Evolutionary conservation across 2,113 vertebrate species (phyloP).

Genomic region (Alouatta palliata): DNA sequence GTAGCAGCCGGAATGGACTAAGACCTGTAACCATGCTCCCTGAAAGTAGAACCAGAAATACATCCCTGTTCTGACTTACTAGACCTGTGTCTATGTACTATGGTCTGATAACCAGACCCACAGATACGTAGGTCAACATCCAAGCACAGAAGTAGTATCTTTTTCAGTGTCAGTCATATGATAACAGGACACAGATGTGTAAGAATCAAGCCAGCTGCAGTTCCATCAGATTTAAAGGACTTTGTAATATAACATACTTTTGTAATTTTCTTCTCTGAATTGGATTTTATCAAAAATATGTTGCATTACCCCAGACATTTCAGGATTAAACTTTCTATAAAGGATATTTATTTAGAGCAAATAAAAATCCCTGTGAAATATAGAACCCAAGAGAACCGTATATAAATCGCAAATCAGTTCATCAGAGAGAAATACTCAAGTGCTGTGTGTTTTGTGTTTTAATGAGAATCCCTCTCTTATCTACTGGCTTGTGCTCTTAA

Average conservation of each 20-base stretch:
- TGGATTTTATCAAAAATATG: background rate
- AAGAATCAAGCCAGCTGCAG: rapidly evolving
- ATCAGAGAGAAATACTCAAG: background rate
- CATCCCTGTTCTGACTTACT: rapidly evolving
- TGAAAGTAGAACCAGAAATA: rapidly evolving
- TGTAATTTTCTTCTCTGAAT: background rate
- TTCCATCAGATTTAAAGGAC: background rate
- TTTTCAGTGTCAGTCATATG: rapidly evolving
- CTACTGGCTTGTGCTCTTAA: background rate
- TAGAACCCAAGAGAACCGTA: background rate
- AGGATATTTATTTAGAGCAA: background rate
- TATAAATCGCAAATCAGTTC: background rate
- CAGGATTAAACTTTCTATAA: background rate
- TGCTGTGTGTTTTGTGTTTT: background rate
- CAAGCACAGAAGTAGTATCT: rapidly evolving
- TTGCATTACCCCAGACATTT: background rate
- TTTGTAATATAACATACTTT: background rate
- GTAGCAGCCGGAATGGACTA: background rate
- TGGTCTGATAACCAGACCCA: background rate
- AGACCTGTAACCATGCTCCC: rapidly evolving
- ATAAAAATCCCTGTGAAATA: background rate
- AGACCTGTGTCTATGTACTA: background rate
- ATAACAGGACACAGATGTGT: rapidly evolving
- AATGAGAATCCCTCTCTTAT: background rate
- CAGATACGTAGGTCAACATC: background rate